Conservation (phyloP, 2,888 invertebrate genomes). For the Athalia rosae region DNA sequence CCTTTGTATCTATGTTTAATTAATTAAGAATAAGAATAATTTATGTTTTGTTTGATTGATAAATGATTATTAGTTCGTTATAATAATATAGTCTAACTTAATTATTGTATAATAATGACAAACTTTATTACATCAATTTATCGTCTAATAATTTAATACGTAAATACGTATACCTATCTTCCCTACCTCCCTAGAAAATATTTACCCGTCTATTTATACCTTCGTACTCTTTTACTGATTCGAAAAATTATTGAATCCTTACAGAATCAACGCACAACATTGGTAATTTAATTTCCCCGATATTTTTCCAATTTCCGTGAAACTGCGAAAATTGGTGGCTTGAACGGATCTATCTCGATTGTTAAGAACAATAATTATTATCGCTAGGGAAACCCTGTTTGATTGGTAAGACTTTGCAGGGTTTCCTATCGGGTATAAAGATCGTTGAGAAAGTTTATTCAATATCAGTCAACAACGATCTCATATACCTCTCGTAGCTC, state of each 20-base stretch:
- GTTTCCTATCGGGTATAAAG: slow-evolving; percentile 44
- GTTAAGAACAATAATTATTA: slow-evolving; percentile 24
- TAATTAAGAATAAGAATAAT: no score
- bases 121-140: no score
- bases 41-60: no score
- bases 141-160: no score
- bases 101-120: no score
- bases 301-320: slow-evolving; percentile 33
- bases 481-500: background rate
- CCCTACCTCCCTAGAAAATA: no score
- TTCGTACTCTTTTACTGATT: background rate
- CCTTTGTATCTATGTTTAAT: no score
- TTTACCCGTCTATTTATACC: background rate
- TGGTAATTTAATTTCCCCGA: slow-evolving; percentile 20
- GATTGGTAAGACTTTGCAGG: slow-evolving; percentile 33
- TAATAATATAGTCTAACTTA: no score
- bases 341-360: background rate
- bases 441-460: slow-evolving; percentile 12
- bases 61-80: no score
- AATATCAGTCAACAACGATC: slow-evolving; percentile 34
- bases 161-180: no score
- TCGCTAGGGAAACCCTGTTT: slow-evolving; percentile 44
- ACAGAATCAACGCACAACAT: background rate
- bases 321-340: slow-evolving; percentile 33
- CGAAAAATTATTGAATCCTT: slow-evolving; percentile 10